Base-by-base conservation (phyloP, 2,797 vertebrate species). In the Sternarchorhynchus goeldii region DNA sequence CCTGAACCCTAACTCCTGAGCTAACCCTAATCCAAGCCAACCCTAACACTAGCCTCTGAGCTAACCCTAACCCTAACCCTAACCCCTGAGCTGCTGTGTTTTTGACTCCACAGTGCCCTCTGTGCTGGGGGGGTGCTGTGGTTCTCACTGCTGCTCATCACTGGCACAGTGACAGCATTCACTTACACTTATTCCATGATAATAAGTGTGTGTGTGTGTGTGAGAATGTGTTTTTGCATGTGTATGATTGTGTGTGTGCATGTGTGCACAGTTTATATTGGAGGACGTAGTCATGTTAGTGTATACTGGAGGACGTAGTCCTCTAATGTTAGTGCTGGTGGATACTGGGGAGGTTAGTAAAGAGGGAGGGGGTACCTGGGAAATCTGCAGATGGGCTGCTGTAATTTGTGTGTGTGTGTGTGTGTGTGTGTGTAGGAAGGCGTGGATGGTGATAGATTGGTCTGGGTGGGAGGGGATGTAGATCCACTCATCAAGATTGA, bases 401-500 rank as follows among this genome's bases (percentile, higher is more conserved):
- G 75, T 80, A 77, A 62, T 73, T 70, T 25, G 75, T 32, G 29
- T 84, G 86, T 39, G 66, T 69, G 65, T 55, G 57, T 62, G 81
- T 50, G 77, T 69, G 67, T 73, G 36, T 76, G 75, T 62, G 66
- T 77, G 34, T 31, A 77, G 59, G 75, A 59, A 89, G 87, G 87
- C 85, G 85, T 81, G 89, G 87, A 92, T 92, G 89, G 92, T 93
- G 93, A 94, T 94, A 94, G 91, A 94, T 93, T 93, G 91, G 92
- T 88, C 90, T 89, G 90, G 91, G 91, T 92, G 89, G 91, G 89
- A 91, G 86, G 87, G 88, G 92, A 93, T 93, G 93, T 90, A 93
- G 92, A 94, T 94, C 93, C 91, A 93, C 93, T 94, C 93, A 93
- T 94, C 92, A 94, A 93, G 93, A 94, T 94, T 94, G 93, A 94